Evolutionary conservation across 1,140 invertebrate species (phyloP), one percentile per base, ranked within the genome.

Genomic region (Glossosoma conforme): DNA sequence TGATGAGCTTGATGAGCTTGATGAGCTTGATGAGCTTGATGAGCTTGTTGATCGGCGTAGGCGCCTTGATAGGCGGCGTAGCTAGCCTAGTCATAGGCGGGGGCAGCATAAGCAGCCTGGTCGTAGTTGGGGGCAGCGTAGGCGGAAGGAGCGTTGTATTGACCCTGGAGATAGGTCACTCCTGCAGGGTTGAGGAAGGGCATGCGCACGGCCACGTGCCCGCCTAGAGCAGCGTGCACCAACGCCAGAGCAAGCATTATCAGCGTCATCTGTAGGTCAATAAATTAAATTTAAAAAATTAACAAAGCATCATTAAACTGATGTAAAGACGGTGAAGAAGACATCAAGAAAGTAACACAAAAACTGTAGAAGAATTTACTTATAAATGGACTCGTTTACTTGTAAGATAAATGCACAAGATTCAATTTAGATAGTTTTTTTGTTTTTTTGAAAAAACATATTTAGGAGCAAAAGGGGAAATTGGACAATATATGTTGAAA

Each of bases 111-210:
- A 18, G 25, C 42, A 8, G 14, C 35, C 22, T 42, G 40, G 21
- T 30, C 15, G 1, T 6, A 6, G 18, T 44, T 33, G 10, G 43
- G 28, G 17, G 40, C 40, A 10, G 10, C 28, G 25, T 48, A 48
- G 13, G 24, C 8, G 46, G 41, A 49, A 2, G 36, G 14, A 14
- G 28, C 37, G n/a, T 42, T 24, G 19, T 64, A 52, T 15, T 62
- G 55, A 32, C 62, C 61, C 44, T 65, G 45, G 8, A 70, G 49
- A 45, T 76, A 76, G 14, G 70, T 72, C 14, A 75, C 71, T 24
- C 72, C 72, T 2, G 74, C 74, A 3, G 74, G 72, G 62, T 72
- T 74, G 13, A 66, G 52, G 50, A 68, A 75, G 1, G 74, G 74
- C 64, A 76, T 65, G 28, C 61, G 61, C 6, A 75, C 64, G 1